phyloP scores from a whole-genome alignment of 1,140 invertebrate genomes.

The Mizuhopecten yessoensis region DNA sequence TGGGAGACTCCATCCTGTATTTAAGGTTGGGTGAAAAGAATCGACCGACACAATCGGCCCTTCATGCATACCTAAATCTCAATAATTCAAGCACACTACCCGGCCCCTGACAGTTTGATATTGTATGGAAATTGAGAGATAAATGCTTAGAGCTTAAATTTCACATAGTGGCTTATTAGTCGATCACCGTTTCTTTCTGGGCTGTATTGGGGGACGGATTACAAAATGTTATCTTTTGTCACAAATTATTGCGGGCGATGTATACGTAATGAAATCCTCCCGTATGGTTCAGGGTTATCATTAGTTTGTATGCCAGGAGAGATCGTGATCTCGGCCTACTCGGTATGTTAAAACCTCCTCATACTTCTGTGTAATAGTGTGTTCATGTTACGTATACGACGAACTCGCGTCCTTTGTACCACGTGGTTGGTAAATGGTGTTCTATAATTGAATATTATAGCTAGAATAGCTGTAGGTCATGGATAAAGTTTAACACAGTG shows the following conservation, averaged over 20 bases:
- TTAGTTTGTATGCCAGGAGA: not conserved
- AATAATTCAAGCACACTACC: constrained; percentile 9
- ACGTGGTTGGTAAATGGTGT: not conserved
- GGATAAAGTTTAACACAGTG: not conserved
- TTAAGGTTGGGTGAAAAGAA: not conserved
- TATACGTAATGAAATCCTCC: not conserved
- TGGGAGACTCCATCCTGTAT: not conserved
- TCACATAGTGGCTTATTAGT: not conserved
- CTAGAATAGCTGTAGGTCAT: not conserved
- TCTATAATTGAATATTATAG: not conserved
- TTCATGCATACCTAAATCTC: constrained; percentile 25
- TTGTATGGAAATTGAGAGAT: constrained; percentile 1
- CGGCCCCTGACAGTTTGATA: not conserved
- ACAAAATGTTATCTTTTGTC: constrained; percentile 29
- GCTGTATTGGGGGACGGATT: not conserved
- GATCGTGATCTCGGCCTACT: not conserved
- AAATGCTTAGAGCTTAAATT: constrained; percentile 11
- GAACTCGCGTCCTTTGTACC: not conserved
- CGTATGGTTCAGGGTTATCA: not conserved
- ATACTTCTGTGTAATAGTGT: not conserved
- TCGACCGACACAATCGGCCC: not conserved
- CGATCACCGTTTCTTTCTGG: constrained; percentile 3
- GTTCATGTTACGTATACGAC: not conserved
- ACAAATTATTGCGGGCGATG: not conserved
- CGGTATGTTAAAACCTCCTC: not conserved